Evolutionary conservation across 2,797 vertebrate species (phyloP).

Genomic region (Rhinichthys osculus): DNA sequence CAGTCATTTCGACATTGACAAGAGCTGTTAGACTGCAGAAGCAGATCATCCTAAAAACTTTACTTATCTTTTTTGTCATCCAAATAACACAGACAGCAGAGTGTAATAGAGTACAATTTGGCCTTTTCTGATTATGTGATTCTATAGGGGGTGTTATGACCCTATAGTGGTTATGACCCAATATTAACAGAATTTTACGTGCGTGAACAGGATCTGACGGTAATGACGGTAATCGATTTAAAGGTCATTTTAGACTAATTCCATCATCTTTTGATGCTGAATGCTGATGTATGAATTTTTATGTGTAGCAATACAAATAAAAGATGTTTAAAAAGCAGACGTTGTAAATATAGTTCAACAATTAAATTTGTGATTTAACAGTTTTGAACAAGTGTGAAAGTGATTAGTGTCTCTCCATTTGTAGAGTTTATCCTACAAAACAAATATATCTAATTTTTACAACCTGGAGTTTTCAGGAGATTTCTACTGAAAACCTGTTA

Average conservation of each 20-base stretch:
- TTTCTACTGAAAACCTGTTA: not conserved
- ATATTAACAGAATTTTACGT: not conserved
- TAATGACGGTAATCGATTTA: not conserved
- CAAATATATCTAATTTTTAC: not conserved
- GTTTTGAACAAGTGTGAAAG: too few relatives aligned
- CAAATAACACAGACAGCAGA: not conserved
- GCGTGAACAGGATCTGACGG: not conserved
- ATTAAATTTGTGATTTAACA: not conserved
- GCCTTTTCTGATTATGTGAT: not conserved
- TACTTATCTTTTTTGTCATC: not conserved
- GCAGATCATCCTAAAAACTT: not conserved
- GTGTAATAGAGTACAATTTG: not conserved
- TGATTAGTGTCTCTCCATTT: not conserved
- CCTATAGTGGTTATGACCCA: not conserved
- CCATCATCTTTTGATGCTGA: not conserved
- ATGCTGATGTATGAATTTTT: not conserved
- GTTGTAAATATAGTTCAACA: not conserved
- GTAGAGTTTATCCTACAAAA: not conserved
- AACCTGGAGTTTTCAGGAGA: not conserved
- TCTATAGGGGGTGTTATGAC: not conserved
- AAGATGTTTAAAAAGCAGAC: not conserved
- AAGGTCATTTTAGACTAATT: not conserved
- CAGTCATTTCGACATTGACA: not conserved
- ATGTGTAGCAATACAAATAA: not conserved
- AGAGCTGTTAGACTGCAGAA: not conserved